A percentile compares a stretch with the other conserved stretches of the same genome.
These are phyloP conservation scores for Chiridota heheva DNA, from an alignment of 35 echinoderm and acorn worm genomes.

Conservation along the genomic window DNA sequence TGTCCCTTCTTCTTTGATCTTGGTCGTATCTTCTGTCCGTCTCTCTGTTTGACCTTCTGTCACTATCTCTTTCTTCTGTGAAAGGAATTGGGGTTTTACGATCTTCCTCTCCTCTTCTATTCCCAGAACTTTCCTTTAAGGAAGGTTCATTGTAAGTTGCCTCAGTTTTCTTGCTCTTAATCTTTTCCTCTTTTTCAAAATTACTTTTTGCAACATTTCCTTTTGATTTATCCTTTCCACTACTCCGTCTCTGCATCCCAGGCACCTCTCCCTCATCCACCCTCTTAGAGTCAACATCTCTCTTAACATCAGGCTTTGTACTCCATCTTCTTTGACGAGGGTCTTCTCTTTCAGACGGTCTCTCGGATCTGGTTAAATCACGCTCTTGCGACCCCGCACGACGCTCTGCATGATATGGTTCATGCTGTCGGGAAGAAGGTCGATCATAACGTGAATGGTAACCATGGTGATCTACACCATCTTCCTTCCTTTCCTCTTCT, in stretches of 20 bases:
- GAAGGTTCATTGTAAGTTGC: neutral
- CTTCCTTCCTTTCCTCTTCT: neutral
- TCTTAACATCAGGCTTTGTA: neutral
- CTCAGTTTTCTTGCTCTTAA: neutral
- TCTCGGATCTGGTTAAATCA: neutral
- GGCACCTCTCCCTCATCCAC: conserved; percentile 15
- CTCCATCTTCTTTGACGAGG: neutral
- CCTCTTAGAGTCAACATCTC: neutral
- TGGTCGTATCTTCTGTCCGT: conserved; percentile 22
- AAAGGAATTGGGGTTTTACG: neutral
- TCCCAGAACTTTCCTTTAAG: neutral
- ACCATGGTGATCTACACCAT: conserved; percentile 2
- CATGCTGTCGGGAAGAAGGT: conserved; percentile 10
- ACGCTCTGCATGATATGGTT: neutral
- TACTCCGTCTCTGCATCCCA: conserved; percentile 28
- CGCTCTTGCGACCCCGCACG: neutral
- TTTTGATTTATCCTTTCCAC: conserved; percentile 33
- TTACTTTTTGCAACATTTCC: conserved; percentile 26
- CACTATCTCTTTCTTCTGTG: conserved; percentile 21
- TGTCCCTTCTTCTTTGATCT: conserved; percentile 22
- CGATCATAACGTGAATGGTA: conserved; percentile 9
- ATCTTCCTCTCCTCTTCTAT: neutral
- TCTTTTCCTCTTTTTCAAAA: conserved; percentile 33
- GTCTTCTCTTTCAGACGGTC: neutral
- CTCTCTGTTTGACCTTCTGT: conserved; percentile 14